A percentile compares a stretch with the other conserved stretches of the same genome.
These are phyloP conservation scores for Vidua chalybeata DNA, from an alignment of 2,113 vertebrate genomes.

Conservation along the genomic window DNA sequence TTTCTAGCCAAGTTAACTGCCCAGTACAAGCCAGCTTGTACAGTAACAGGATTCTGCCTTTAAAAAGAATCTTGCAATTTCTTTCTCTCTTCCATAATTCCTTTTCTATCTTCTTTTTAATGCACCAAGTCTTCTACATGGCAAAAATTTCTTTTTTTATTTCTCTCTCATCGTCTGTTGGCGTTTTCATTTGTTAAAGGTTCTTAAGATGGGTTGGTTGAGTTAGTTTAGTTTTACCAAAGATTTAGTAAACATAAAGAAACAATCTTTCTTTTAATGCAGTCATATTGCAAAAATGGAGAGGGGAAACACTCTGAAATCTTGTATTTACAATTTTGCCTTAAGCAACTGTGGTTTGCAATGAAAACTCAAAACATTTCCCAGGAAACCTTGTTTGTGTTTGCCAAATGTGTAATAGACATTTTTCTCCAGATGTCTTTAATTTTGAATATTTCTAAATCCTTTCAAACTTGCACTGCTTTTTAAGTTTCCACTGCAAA, in stretches of 20 bases:
- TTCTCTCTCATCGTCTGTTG: neutral
- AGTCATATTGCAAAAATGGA: neutral
- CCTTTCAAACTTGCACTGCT: neutral
- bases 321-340: neutral
- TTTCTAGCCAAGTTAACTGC: neutral
- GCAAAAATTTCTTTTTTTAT: neutral
- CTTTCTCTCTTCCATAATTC: neutral
- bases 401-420: neutral
- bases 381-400: neutral
- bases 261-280: neutral
- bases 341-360: neutral
- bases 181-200: neutral
- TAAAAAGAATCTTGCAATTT: neutral
- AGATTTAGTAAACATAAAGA: neutral
- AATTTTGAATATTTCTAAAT: neutral
- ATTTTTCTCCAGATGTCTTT: neutral
- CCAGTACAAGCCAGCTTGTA: neutral
- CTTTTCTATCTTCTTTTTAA: neutral
- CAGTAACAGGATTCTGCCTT: neutral
- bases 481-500: neutral
- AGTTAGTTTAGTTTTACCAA: neutral
- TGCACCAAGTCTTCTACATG: neutral
- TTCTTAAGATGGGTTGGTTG: neutral
- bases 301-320: neutral
- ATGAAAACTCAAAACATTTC: neutral